A percentile compares a stretch with the other conserved stretches of the same genome.
Conservation (phyloP, 2,113 vertebrate species). For the Nibea albiflora region DNA sequence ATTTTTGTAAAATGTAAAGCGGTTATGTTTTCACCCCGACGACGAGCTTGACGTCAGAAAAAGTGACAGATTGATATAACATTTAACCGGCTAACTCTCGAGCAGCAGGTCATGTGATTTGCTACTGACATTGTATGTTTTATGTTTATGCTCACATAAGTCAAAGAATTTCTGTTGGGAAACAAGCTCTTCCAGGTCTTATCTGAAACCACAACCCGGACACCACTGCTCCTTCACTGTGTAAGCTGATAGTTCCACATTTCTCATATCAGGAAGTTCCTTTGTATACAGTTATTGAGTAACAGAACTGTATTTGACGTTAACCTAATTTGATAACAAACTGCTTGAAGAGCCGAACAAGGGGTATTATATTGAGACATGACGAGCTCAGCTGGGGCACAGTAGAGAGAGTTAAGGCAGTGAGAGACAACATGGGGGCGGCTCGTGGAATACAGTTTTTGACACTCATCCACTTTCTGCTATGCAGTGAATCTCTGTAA, state of each 20-base stretch:
- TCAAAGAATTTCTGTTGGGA: neutral
- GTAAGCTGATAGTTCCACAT: neutral
- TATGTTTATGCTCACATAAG: neutral
- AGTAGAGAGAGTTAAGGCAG: neutral
- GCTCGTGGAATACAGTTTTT: constrained; percentile 37
- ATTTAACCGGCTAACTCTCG: neutral
- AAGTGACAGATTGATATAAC: neutral
- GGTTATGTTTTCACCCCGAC: neutral
- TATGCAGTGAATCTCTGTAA: constrained; percentile 65
- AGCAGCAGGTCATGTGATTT: neutral
- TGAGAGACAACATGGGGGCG: constrained; percentile 52
- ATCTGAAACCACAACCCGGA: neutral
- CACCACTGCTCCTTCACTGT: neutral
- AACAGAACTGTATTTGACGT: constrained; percentile 24
- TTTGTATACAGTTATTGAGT: constrained; percentile 43
- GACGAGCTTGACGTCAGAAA: neutral
- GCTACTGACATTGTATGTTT: neutral
- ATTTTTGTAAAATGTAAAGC: neutral
- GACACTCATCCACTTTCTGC: constrained; percentile 32
- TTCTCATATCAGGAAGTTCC: neutral
- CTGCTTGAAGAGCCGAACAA: constrained; percentile 4
- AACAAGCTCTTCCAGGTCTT: neutral
- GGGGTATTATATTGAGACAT: neutral
- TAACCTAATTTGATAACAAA: constrained; percentile 33
- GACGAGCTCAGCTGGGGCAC: neutral